phyloP scores from a whole-genome alignment of 2,888 invertebrate genomes.

The Octonoba sinensis region DNA sequence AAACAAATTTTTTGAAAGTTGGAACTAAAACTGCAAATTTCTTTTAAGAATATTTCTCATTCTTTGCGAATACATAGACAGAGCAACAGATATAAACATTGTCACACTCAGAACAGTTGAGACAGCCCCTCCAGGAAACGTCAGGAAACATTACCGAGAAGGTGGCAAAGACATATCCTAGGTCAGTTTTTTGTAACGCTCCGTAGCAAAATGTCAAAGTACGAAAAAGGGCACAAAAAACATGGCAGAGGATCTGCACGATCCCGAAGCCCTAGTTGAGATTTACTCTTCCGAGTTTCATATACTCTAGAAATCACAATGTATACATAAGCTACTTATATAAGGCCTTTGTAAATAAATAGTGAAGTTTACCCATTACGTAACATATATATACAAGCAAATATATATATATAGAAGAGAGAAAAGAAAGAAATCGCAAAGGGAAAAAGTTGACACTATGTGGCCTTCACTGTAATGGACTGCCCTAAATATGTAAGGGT shows the following conservation, averaged over 20 bases:
- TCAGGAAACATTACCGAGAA: neutral
- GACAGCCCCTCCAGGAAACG: no score
- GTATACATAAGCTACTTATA: slow-evolving; percentile 39
- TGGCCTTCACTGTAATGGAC: slow-evolving; percentile 48
- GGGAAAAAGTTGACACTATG: slow-evolving; percentile 43
- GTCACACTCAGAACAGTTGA: no score
- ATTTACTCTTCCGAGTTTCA: slow-evolving; percentile 38
- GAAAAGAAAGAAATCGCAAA: slow-evolving; percentile 22
- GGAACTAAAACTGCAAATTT: no score
- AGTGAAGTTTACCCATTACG: slow-evolving; percentile 29
- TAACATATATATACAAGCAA: no score
- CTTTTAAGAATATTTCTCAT: no score
- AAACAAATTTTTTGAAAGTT: no score
- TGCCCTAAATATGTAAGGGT: neutral
- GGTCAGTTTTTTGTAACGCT: slow-evolving; percentile 19
- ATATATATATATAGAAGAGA: slow-evolving; percentile 18
- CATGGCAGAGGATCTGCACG: slow-evolving; percentile 1
- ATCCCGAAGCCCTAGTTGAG: slow-evolving; percentile 25
- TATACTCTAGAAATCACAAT: slow-evolving; percentile 52
- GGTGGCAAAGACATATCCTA: slow-evolving; percentile 17
- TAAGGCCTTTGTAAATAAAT: slow-evolving; percentile 59
- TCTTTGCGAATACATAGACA: no score
- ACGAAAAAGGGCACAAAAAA: slow-evolving; percentile 33
- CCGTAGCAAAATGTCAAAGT: slow-evolving; percentile 50
- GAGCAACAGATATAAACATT: no score